Evolutionary conservation across 1,140 invertebrate species (phyloP), one percentile per base, ranked within the genome.

Genomic region (Hylaeus anthracinus): DNA sequence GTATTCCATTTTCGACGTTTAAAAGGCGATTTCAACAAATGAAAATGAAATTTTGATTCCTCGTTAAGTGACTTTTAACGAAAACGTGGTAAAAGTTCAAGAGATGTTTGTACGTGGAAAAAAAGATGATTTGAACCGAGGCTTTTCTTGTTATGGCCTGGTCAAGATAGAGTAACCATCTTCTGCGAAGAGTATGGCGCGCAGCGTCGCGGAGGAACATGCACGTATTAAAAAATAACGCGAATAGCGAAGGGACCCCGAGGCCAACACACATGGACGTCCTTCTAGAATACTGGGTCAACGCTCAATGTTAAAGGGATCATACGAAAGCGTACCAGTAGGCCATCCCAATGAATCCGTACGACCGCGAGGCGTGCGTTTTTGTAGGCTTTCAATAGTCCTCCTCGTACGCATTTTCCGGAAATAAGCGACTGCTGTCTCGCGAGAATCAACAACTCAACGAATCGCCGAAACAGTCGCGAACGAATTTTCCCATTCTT

Each of bases 221-320:
- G 64, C 53, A 10, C 43, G 14, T 75, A 74, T 80, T 26, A 75
- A 80, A 80, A 75, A 69, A 79, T 72, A 65, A 72, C 61, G 56
- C 43, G 70, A 26, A 66, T 64, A 0, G n/a, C n/a, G 51, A 37
- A 39, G 63, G 45, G 43, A 43, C 12, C 64, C 72, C 37, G 63
- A 80, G 63, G 72, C 64, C 37, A 15, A 55, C 53, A 48, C 55
- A 67, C 53, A 55, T 3, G 56, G 6, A 75, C 55, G 72, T 75
- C 56, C 72, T 75, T 80, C 79, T 67, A 26, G 43, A 58, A 77
- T 79, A 80, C 64, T 81, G 58, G 81, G 79, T 70, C 85, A 87
- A 85, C 78, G 70, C 82, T 84, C 61, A 83, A 84, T 86, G 79
- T 81, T 80, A 85, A 85, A 82, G 67, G 74, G 61, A 77, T 81